Conservation (phyloP, 2,797 vertebrate species). For the Momotus momota region DNA sequence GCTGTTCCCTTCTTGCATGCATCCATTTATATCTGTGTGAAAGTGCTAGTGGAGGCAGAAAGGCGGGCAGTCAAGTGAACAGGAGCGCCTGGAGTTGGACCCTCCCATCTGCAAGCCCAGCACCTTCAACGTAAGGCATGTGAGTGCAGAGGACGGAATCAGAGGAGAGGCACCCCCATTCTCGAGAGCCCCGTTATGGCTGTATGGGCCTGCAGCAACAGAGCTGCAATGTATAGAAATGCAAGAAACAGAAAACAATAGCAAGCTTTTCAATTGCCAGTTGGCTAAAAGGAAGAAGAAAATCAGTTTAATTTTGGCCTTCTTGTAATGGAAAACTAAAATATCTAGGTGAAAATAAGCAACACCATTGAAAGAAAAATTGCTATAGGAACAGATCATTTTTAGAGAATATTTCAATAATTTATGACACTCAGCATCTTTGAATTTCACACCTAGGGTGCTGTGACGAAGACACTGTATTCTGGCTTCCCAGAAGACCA, state of each 20-base stretch:
- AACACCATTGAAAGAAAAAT: no score
- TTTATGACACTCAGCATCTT: not conserved
- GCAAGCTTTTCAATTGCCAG: not conserved
- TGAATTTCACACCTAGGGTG: not conserved
- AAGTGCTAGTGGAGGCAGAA: not conserved
- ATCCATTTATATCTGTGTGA: not conserved
- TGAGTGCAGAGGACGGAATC: not conserved
- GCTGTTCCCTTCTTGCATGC: not conserved
- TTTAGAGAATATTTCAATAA: not conserved
- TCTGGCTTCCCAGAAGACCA: not conserved
- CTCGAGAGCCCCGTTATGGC: not conserved
- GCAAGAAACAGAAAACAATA: not conserved
- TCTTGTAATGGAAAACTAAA: not conserved
- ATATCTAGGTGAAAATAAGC: not conserved
- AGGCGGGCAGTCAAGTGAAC: not conserved
- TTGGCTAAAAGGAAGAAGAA: not conserved
- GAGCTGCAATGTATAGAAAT: not conserved
- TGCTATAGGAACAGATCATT: not conserved
- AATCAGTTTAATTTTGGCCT: not conserved
- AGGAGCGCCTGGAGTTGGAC: not conserved
- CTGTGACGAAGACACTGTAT: not conserved
- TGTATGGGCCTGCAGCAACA: not conserved
- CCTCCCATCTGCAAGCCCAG: not conserved
- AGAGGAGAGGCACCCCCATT: not conserved
- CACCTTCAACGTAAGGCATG: rapidly evolving